Percentiles rank a stretch among this genome's conserved stretches.
phyloP scores from a whole-genome alignment of 1,140 invertebrate species.

The Monochamus saltuarius region DNA sequence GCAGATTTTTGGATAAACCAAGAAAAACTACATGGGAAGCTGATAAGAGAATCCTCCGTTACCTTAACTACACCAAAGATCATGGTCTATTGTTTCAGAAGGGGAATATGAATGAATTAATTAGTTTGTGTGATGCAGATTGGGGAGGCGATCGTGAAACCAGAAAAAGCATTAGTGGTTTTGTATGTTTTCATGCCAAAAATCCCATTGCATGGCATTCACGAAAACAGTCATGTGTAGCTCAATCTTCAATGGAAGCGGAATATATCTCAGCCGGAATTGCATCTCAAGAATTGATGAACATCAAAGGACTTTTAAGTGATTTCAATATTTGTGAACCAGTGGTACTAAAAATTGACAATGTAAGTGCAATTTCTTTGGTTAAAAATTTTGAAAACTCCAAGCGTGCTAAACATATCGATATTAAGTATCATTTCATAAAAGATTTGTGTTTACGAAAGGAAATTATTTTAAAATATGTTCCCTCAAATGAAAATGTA shows the following conservation, averaged over 20 bases:
- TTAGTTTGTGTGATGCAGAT: slow-evolving; percentile 2
- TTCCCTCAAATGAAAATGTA: neutral
- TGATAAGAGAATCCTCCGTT: slow-evolving; percentile 14
- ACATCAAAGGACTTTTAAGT: neutral
- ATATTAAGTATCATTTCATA: slow-evolving; percentile 18
- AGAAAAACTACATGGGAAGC: slow-evolving; percentile 1
- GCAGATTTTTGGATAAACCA: slow-evolving; percentile 15
- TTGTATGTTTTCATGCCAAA: slow-evolving; percentile 8
- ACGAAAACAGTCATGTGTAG: slow-evolving; percentile 9
- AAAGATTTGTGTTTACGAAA: neutral
- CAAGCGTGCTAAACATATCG: slow-evolving; percentile 13
- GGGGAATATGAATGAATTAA: neutral
- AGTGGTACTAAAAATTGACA: slow-evolving; percentile 16
- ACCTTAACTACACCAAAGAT: slow-evolving; percentile 8
- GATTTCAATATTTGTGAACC: neutral
- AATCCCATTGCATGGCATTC: slow-evolving; percentile 9
- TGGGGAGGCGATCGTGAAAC: slow-evolving; percentile 2
- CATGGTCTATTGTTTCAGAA: neutral
- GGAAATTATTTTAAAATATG: slow-evolving; percentile 7
- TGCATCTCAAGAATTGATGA: slow-evolving; percentile 2
- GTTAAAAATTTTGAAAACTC: slow-evolving; percentile 10
- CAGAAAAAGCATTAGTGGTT: slow-evolving; percentile 11
- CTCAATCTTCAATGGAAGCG: slow-evolving; percentile 12
- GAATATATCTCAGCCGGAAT: slow-evolving; percentile 10
- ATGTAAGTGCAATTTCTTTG: slow-evolving; percentile 11